A percentile compares a stretch with the other conserved stretches of the same genome.
These are phyloP conservation scores for Zeugodacus cucurbitae DNA, from an alignment of 1,140 invertebrate genomes.

Conservation along the genomic window DNA sequence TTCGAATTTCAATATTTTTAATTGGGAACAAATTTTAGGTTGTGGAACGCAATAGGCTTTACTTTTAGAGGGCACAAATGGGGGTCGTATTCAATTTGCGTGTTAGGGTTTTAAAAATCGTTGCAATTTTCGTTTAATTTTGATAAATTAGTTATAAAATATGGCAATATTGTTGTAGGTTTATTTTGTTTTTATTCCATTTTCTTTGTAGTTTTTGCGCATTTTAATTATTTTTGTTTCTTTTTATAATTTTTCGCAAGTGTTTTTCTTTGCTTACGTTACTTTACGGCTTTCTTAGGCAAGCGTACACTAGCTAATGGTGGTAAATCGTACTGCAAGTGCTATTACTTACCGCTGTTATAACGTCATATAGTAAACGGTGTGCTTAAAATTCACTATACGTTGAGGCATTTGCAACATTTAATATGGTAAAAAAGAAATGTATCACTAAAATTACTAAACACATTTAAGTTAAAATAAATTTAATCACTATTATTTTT, in stretches of 20 bases:
- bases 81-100: background rate
- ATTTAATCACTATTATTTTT: conserved; percentile 26
- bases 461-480: conserved; percentile 7
- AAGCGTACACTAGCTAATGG: background rate
- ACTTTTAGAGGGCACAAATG: background rate
- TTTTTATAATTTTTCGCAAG: background rate
- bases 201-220: background rate
- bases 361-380: conserved; percentile 65
- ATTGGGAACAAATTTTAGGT: background rate
- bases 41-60: background rate
- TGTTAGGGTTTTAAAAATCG: background rate
- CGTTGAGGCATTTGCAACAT: conserved; percentile 63
- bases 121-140: background rate
- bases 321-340: background rate
- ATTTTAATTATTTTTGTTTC: background rate
- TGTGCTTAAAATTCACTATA: conserved; percentile 66
- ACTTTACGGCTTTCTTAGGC: background rate
- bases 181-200: conserved; percentile 38
- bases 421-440: conserved; percentile 47
- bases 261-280: background rate
- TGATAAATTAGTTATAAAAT: background rate
- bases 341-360: conserved; percentile 62
- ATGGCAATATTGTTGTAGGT: background rate
- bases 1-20: background rate
- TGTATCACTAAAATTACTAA: conserved; percentile 41